A percentile compares a stretch with the other conserved stretches of the same genome.
Conservation (phyloP, 2,113 vertebrate species). For the Fregata magnificens region DNA sequence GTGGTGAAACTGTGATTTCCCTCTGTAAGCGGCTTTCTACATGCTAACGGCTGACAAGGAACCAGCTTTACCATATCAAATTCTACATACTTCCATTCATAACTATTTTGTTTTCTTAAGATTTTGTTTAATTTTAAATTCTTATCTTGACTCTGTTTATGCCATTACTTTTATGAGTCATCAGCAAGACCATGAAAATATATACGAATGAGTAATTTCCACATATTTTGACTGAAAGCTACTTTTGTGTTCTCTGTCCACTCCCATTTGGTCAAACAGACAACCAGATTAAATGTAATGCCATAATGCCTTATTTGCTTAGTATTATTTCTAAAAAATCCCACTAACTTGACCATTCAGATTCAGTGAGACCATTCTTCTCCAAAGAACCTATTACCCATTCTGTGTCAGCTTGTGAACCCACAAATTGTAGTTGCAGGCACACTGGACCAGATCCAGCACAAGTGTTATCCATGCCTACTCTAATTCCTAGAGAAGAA, state of each 20-base stretch:
- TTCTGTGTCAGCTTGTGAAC: background rate
- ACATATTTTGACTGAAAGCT: background rate
- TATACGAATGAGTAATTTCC: background rate
- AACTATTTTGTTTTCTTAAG: background rate
- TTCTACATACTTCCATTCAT: background rate
- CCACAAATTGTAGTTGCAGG: background rate
- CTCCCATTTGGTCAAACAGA: background rate
- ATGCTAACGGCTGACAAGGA: background rate
- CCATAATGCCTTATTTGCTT: background rate
- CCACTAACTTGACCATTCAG: background rate
- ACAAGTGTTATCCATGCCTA: background rate
- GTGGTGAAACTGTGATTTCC: background rate
- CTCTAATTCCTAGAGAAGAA: background rate
- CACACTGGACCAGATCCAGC: background rate
- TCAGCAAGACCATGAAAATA: background rate
- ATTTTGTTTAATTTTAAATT: background rate
- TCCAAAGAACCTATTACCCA: background rate
- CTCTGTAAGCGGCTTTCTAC: background rate
- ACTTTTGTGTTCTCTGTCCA: background rate
- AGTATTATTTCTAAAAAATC: background rate
- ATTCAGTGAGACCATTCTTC: background rate
- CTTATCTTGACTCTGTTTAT: background rate
- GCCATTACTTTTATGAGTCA: background rate
- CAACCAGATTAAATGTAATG: background rate
- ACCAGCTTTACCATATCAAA: background rate